A percentile compares a stretch with the other conserved stretches of the same genome.
phyloP scores from a whole-genome alignment of 1,140 invertebrate species.

The Gryllus bimaculatus region DNA sequence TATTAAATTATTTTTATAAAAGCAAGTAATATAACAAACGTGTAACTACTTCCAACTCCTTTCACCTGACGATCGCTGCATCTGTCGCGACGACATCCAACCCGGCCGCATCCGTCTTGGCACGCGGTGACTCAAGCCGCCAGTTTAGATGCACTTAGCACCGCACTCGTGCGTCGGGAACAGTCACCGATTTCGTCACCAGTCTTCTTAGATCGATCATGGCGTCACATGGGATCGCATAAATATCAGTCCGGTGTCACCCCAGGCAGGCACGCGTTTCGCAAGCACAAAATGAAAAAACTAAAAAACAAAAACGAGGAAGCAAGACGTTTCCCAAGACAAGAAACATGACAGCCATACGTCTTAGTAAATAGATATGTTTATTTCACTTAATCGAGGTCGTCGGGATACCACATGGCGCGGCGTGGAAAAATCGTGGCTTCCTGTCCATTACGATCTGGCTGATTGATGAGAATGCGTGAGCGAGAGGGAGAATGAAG shows the following conservation, averaged over 20 bases:
- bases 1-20: too few species aligned
- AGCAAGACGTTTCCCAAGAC: neutral
- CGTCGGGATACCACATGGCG: neutral
- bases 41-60: too few species aligned
- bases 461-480: neutral
- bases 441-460: neutral
- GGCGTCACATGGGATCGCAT: neutral
- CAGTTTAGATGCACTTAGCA: too few species aligned
- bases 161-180: too few species aligned
- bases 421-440: neutral
- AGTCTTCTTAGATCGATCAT: neutral
- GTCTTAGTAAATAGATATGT: neutral
- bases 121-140: too few species aligned
- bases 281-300: neutral
- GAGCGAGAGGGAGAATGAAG: too few species aligned
- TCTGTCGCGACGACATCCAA: too few species aligned
- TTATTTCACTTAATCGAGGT: conserved; percentile 1
- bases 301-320: neutral
- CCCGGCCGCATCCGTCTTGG: too few species aligned
- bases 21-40: too few species aligned
- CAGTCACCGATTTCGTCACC: neutral
- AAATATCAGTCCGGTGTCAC: neutral
- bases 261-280: neutral
- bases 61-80: too few species aligned
- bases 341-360: neutral